phyloP scores from a whole-genome alignment of 1,140 invertebrate species.

The Zophobas atratus region DNA sequence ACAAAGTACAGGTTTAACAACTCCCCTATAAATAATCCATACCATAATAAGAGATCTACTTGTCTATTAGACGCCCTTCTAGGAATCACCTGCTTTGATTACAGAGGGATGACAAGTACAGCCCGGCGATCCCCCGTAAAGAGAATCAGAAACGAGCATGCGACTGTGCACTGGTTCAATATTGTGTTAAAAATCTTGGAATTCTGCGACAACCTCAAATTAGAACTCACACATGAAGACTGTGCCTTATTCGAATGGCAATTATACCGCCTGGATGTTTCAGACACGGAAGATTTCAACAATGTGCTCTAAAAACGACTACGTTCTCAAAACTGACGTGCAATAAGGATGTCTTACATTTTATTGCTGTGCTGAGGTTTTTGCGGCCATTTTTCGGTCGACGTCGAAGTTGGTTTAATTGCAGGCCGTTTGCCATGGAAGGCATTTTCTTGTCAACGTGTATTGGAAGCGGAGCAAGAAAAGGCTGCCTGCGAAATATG shows the following conservation, averaged over 20 bases:
- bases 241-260: slow-evolving; percentile 20
- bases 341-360: slow-evolving; percentile 58
- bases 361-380: slow-evolving; percentile 55
- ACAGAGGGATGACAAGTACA: slow-evolving; percentile 29
- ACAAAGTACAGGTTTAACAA: slow-evolving; percentile 41
- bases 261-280: slow-evolving; percentile 53
- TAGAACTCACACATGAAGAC: slow-evolving; percentile 3
- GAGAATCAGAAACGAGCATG: slow-evolving; percentile 40
- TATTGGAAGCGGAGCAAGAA: too few relatives aligned
- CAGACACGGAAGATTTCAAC: slow-evolving; percentile 58
- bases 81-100: slow-evolving; percentile 50
- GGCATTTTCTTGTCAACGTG: background rate
- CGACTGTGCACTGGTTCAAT: slow-evolving; percentile 25
- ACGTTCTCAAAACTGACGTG: slow-evolving; percentile 58
- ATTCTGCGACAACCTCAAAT: slow-evolving; percentile 27
- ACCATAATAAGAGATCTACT: slow-evolving; percentile 42
- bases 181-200: slow-evolving; percentile 28
- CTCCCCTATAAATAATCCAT: slow-evolving; percentile 36
- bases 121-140: slow-evolving; percentile 25
- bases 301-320: slow-evolving; percentile 58
- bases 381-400: slow-evolving; percentile 44
- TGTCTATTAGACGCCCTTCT: slow-evolving; percentile 49
- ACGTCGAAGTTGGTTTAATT: slow-evolving; percentile 31
- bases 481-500: too few relatives aligned
- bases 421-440: background rate